A percentile compares a stretch with the other conserved stretches of the same genome.
Evolutionary conservation across 1,140 invertebrate genomes (phyloP).

Genomic region (Augochlora pura): DNA sequence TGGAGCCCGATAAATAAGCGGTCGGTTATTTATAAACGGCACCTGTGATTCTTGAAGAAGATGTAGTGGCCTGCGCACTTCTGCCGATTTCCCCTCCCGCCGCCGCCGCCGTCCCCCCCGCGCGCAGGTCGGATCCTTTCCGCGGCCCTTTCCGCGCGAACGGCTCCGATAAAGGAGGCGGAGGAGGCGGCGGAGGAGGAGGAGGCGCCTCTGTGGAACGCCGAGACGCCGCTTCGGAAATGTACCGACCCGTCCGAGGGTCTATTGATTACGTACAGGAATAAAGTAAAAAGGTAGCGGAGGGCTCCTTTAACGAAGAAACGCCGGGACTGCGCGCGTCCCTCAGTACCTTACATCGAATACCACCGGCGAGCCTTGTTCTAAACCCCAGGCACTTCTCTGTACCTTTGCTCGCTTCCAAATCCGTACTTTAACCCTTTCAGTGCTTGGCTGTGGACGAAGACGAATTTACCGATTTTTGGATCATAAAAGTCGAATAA

Average conservation of each 20-base stretch:
- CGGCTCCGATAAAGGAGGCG: slow-evolving; percentile 22
- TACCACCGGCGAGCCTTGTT: too few species aligned
- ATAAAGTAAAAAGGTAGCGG: slow-evolving; percentile 57
- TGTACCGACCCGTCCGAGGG: slow-evolving; percentile 55
- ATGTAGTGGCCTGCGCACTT: slow-evolving; percentile 17
- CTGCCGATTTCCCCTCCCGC: background rate
- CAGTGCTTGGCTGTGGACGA: too few species aligned
- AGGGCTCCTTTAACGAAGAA: slow-evolving; percentile 38
- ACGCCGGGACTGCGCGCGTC: too few species aligned
- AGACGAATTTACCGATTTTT: too few species aligned
- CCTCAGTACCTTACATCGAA: too few species aligned
- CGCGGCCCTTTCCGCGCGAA: background rate
- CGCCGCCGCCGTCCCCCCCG: too few species aligned
- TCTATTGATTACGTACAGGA: slow-evolving; percentile 61
- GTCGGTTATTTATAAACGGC: slow-evolving; percentile 51
- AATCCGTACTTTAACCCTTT: too few species aligned
- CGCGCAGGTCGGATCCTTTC: slow-evolving; percentile 1
- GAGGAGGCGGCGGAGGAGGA: too few species aligned
- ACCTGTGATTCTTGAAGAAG: slow-evolving; percentile 37
- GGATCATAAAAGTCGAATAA: too few species aligned
- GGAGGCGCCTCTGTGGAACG: slow-evolving; percentile 2
- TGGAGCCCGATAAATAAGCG: slow-evolving; percentile 46
- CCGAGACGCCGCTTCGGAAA: slow-evolving; percentile 51
- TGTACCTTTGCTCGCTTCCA: too few species aligned
- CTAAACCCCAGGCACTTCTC: too few species aligned